Base-by-base conservation (phyloP, 1,140 invertebrate genomes). In the Dendroctonus valens region DNA sequence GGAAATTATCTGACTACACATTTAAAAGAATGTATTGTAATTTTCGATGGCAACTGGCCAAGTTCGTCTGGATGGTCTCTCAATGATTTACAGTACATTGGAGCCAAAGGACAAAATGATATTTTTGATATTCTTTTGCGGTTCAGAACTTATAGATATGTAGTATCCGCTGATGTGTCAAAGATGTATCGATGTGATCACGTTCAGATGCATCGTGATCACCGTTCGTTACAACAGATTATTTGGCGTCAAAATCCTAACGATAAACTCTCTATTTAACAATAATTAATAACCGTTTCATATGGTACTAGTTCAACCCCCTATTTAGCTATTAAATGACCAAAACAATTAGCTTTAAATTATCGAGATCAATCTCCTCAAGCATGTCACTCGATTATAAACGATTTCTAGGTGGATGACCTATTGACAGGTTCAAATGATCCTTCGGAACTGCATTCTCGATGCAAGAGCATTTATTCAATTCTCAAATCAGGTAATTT, bases 381-480 rank as follows among this genome's bases (percentile, higher is more conserved):
- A 0, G 76, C 70, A n/a, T 48, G 72, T 15, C 39, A 69, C 66
- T 65, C 76, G 0, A 64, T 78, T 6, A 63, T 69, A 48, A 63
- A 55, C 8, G 75, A 78, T 65, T 71, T 78, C n/a, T 79, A 79
- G 53, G 74, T 79, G 40, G 80, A 83, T 69, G 79, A 82, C 69
- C 51, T 77, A 2, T 49, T 79, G 12, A 73, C 74, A n/a, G 79
- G 80, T 5, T 68, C 65, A 3, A 14, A 75, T 40, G 38, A 55
- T 39, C 9, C 2, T 0, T n/a, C 11, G 3, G 15, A n/a, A n/a
- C 15, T 12, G 5, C 26, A n/a, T 1, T 52, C 1, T 12, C 3
- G 8, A n/a, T 52, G 26, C 15, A 52, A 3, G 12, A 0, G 4
- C 12, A 46, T 46, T 46, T 3, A 11, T 12, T 2, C 0, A 46